Conservation (phyloP, 2,888 invertebrate species). For the Blomia tropicalis region DNA sequence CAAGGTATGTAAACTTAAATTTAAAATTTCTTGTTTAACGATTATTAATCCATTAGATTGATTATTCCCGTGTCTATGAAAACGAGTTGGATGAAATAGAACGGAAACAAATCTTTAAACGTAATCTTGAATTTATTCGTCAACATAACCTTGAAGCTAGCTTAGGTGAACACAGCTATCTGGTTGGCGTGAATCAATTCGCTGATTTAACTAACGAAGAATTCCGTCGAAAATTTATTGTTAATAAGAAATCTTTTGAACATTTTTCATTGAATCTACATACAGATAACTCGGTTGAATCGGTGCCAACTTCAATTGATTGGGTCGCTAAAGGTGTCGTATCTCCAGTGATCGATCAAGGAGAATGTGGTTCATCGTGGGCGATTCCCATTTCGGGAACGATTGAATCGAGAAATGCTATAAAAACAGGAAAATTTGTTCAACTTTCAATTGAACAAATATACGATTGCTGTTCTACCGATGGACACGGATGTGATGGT, state of each 20-base stretch:
- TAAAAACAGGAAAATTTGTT: slow-evolving; percentile 53
- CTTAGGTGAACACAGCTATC: slow-evolving; percentile 11
- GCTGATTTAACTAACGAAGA: slow-evolving; percentile 22
- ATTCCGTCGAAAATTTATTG: background rate
- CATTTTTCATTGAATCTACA: background rate
- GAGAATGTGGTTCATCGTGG: slow-evolving; percentile 65
- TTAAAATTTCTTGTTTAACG: background rate
- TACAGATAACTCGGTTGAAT: background rate
- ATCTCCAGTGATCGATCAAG: slow-evolving; percentile 42
- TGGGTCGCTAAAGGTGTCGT: slow-evolving; percentile 1
- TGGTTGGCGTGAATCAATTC: slow-evolving; percentile 23
- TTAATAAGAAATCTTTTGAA: background rate
- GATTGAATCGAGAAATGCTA: slow-evolving; percentile 50
- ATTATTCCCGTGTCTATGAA: background rate
- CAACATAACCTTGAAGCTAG: slow-evolving; percentile 13
- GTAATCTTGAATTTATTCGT: slow-evolving; percentile 12
- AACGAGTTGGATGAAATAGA: slow-evolving; percentile 9
- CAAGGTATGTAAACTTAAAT: background rate
- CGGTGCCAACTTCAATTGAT: background rate
- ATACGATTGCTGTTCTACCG: slow-evolving; percentile 63
- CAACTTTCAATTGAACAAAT: slow-evolving; percentile 84
- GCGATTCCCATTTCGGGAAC: slow-evolving; percentile 46
- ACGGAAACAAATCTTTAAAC: slow-evolving; percentile 16
- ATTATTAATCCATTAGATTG: background rate
- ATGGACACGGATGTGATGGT: slow-evolving; percentile 69